phyloP scores from a whole-genome alignment of 2,113 vertebrate species.

The Strix uralensis region DNA sequence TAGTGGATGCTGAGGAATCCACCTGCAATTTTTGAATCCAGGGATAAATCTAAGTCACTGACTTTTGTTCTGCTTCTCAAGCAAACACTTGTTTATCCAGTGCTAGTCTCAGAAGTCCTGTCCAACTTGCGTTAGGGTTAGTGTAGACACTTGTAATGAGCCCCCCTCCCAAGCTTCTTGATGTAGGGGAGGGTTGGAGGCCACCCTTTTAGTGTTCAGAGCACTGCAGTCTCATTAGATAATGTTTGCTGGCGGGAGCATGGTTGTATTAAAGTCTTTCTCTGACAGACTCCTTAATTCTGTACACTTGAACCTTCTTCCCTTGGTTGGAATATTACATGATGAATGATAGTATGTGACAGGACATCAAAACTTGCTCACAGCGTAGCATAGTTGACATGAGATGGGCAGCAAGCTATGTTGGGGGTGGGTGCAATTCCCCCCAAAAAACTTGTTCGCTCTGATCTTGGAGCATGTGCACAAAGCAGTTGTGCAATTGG shows the following conservation, averaged over 20 bases:
- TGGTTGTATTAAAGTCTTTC: neutral
- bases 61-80: neutral
- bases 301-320: neutral
- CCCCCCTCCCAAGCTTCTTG: neutral
- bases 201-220: accelerated
- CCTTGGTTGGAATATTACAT: neutral
- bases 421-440: no score
- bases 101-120: neutral
- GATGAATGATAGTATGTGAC: neutral
- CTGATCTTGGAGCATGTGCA: neutral
- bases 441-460: accelerated
- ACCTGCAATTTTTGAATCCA: neutral
- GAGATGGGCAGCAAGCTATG: neutral
- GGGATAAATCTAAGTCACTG: neutral
- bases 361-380: neutral
- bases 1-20: neutral
- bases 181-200: neutral
- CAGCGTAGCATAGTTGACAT: accelerated
- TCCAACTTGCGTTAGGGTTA: neutral
- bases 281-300: neutral
- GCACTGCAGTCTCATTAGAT: neutral
- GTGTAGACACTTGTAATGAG: neutral
- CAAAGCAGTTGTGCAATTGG: neutral
- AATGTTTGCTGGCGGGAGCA: neutral
- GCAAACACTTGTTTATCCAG: neutral